Conservation (phyloP, 2,113 vertebrate species). For the Noctilio leporinus region DNA sequence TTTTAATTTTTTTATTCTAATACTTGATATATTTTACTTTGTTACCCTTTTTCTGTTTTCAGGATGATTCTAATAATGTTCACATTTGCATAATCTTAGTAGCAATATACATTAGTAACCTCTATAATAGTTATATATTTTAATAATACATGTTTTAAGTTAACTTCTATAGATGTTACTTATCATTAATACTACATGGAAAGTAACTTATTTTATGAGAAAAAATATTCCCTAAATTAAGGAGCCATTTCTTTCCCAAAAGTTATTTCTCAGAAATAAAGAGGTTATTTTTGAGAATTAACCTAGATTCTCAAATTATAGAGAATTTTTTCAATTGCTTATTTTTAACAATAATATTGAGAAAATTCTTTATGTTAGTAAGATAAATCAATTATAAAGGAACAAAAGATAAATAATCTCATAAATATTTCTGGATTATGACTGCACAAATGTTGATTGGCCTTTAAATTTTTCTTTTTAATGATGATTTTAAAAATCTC, state of each 20-base stretch:
- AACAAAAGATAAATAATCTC: not conserved
- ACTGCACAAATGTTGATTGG: not conserved
- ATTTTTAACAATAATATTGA: not conserved
- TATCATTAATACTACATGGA: not conserved
- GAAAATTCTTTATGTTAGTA: not conserved
- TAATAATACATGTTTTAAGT: not conserved
- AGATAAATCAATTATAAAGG: not conserved
- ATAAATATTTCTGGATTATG: not conserved
- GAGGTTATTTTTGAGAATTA: not conserved
- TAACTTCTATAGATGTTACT: not conserved
- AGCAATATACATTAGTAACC: not conserved
- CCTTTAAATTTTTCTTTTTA: not conserved
- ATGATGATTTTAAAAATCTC: not conserved
- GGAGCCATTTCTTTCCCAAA: not conserved
- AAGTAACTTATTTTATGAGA: not conserved
- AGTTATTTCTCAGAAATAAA: not conserved
- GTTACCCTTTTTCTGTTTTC: not conserved
- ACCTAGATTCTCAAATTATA: not conserved
- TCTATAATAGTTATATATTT: not conserved
- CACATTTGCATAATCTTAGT: not conserved
- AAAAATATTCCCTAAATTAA: not conserved
- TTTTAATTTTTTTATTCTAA: conserved; percentile 29
- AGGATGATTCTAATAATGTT: not conserved
- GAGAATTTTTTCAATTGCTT: not conserved
- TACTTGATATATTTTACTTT: not conserved